Conservation (phyloP, 2,113 vertebrate species). For the Notarius lentiginosus region DNA sequence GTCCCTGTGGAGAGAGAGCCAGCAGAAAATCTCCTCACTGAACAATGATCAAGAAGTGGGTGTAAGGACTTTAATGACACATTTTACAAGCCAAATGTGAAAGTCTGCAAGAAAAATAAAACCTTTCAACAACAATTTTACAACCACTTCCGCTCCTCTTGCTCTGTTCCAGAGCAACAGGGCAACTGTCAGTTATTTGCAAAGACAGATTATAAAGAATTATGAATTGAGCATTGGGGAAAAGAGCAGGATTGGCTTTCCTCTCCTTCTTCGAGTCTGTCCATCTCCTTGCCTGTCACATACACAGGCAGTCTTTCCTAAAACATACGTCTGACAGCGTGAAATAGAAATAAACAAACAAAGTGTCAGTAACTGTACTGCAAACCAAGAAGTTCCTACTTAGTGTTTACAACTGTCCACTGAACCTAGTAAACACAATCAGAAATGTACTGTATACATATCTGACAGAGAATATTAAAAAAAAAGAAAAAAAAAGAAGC, state of each 20-base stretch:
- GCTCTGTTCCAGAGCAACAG: background rate
- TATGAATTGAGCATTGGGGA: conserved; percentile 33
- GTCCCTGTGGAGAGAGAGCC: conserved; percentile 19
- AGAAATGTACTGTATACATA: background rate
- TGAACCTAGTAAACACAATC: background rate
- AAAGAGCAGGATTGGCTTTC: conserved; percentile 15
- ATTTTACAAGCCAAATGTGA: conserved; percentile 54
- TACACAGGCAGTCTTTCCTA: conserved; percentile 31
- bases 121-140: conserved; percentile 36
- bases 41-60: conserved; percentile 47
- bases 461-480: background rate
- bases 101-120: conserved; percentile 43
- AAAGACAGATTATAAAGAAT: conserved; percentile 8
- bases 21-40: conserved; percentile 24
- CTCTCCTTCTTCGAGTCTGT: conserved; percentile 42
- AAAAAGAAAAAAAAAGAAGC: background rate
- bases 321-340: conserved; percentile 24
- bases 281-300: conserved; percentile 30
- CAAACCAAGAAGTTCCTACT: conserved; percentile 21
- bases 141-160: conserved; percentile 23
- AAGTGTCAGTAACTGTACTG: conserved; percentile 25
- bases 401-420: background rate
- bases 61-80: conserved; percentile 41
- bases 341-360: conserved; percentile 42
- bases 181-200: background rate